Conservation (phyloP, 1,140 invertebrate species). For the Panagrolaimus sp. region DNA sequence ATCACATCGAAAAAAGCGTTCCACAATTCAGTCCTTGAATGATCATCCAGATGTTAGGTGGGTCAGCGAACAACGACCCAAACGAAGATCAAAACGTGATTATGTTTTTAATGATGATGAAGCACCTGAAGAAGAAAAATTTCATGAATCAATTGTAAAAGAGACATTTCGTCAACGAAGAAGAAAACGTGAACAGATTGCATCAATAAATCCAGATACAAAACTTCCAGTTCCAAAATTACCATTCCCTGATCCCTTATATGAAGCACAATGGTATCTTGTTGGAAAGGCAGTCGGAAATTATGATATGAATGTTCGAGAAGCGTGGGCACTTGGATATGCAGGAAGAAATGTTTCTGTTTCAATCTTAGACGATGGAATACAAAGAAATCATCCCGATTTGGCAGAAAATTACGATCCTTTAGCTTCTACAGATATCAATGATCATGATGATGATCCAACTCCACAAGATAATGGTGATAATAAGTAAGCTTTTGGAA, state of each 20-base stretch:
- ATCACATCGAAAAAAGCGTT: conserved; percentile 40
- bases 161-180: conserved; percentile 6
- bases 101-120: conserved; percentile 70
- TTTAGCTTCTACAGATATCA: conserved; percentile 89
- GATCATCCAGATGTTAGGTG: conserved; percentile 70
- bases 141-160: conserved; percentile 38
- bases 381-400: conserved; percentile 93
- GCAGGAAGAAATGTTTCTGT: conserved; percentile 85
- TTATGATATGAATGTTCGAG: conserved; percentile 87
- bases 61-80: conserved; percentile 85
- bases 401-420: conserved; percentile 85
- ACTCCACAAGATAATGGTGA: conserved; percentile 63
- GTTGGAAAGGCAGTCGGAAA: conserved; percentile 65
- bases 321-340: conserved; percentile 83
- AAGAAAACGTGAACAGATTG: conserved; percentile 29
- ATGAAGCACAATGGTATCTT: conserved; percentile 93
- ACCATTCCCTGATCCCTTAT: conserved; percentile 83
- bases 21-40: conserved; percentile 26
- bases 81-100: conserved; percentile 77
- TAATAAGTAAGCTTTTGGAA: conserved; percentile 66
- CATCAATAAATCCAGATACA: conserved; percentile 17
- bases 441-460: conserved; percentile 71
- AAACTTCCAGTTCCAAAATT: conserved; percentile 43
- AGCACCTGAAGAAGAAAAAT: conserved; percentile 53
- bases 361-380: conserved; percentile 87